Percentiles rank a stretch among this genome's conserved stretches.
Conservation (phyloP, 2,113 vertebrate species). For the Poeciliopsis turrubarensis region DNA sequence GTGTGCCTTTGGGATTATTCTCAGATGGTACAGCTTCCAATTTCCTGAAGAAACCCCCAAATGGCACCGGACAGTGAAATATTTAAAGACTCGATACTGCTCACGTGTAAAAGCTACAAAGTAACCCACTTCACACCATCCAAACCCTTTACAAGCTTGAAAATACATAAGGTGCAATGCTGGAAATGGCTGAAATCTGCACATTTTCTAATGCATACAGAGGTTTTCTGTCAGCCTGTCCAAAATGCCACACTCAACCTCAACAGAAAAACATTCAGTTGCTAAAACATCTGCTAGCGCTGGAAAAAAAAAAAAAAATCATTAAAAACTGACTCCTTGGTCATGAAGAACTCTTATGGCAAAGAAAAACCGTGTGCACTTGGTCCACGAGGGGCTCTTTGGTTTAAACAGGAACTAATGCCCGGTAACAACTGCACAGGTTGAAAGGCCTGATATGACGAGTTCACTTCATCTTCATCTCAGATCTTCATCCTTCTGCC, state of each 20-base stretch:
- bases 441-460: constrained; percentile 21
- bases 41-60: constrained; percentile 24
- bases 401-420: constrained; percentile 34
- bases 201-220: background rate
- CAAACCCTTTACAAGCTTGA: background rate
- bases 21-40: constrained; percentile 31
- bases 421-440: constrained; percentile 10
- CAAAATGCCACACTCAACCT: background rate
- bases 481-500: constrained; percentile 6
- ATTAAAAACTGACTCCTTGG: background rate
- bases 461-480: background rate
- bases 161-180: background rate
- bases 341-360: background rate
- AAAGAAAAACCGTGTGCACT: background rate
- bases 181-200: background rate
- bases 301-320: constrained; percentile 3
- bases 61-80: background rate
- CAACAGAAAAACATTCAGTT: background rate
- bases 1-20: constrained; percentile 19
- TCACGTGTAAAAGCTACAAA: constrained; percentile 3
- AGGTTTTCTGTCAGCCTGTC: background rate
- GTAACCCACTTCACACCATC: background rate
- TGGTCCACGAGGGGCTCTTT: constrained; percentile 35
- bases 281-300: constrained; percentile 1
- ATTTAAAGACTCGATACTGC: constrained; percentile 23